phyloP scores from a whole-genome alignment of 2,113 vertebrate genomes.

The Semicossyphus pulcher region DNA sequence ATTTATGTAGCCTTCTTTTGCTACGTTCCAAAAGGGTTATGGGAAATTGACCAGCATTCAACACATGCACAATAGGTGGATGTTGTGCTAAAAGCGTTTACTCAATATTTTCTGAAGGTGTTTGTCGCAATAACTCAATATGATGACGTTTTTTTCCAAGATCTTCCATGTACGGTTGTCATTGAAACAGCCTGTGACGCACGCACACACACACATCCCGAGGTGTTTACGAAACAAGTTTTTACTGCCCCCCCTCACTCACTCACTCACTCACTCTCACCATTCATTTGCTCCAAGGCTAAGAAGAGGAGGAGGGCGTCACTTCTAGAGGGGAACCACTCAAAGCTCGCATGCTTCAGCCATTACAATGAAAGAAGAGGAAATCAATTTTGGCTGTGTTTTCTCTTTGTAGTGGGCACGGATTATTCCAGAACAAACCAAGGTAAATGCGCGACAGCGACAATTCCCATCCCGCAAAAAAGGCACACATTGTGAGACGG shows the following conservation, averaged over 20 bases:
- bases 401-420: slow-evolving; percentile 30
- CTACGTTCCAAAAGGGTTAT: slow-evolving; percentile 16
- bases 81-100: slow-evolving; percentile 1
- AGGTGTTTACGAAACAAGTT: slow-evolving; percentile 49
- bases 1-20: slow-evolving; percentile 29
- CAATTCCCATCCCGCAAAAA: slow-evolving; percentile 46
- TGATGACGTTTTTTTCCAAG: slow-evolving; percentile 8
- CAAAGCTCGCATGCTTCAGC: slow-evolving; percentile 55
- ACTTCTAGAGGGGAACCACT: slow-evolving; percentile 61
- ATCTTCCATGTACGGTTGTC: slow-evolving; percentile 15
- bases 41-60: slow-evolving; percentile 40
- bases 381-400: slow-evolving; percentile 73
- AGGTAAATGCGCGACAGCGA: slow-evolving; percentile 67
- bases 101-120: not conserved
- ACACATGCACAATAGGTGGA: slow-evolving; percentile 15
- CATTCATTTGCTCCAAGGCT: slow-evolving; percentile 71
- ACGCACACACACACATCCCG: not conserved
- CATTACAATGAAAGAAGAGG: slow-evolving; percentile 55
- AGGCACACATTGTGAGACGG: slow-evolving; percentile 22
- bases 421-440: slow-evolving; percentile 67
- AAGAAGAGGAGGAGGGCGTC: slow-evolving; percentile 48
- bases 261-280: not conserved
- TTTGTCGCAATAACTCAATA: not conserved
- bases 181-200: slow-evolving; percentile 17
- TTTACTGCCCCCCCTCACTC: not conserved